Evolutionary conservation across 2,797 vertebrate genomes (phyloP), one percentile per base, ranked within the genome.

Genomic region (Pitangus sulphuratus): DNA sequence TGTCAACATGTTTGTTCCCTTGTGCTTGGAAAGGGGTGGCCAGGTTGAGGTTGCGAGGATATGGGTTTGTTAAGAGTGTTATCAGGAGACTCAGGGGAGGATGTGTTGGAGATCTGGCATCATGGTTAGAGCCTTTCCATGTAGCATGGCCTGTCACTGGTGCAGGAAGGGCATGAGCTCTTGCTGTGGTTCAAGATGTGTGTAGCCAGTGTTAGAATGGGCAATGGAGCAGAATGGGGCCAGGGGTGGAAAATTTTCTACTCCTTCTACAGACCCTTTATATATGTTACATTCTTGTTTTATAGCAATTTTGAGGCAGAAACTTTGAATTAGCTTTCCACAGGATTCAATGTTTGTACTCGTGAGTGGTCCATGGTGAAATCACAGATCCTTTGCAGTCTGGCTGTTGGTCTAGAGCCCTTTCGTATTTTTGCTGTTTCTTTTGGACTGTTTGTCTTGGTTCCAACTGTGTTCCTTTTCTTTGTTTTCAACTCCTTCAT

Each of bases 391-490:
- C 53, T 60, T 81, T 93, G 72, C 48, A 45, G 35, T 81, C 42
- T 40, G 70, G 16, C 51, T 84, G 37, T 50, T 85, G 51, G 12
- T 76, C n/a, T 78, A 21, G 24, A 87, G 33, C 42, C 25, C 30
- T 80, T 87, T 78, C 77, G 40, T 70, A 37, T 68, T 87, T 87
- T 85, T 89, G 37, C 45, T 71, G 2, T 74, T 87, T 89, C 71
- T 89, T 87, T 88, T 84, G 76, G n/a, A 40, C n/a, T 75, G 14
- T 48, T 87, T 84, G 12, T 88, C 80, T 89, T 89, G 54, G 66
- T 75, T 96, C 70, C 51, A 64, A 0, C 66, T 78, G 51, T 77
- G 66, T 58, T 30, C 37, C 35, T 69, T 54, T 47, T 47, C 91
- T 75, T 74, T 68, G 17, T 69, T 87, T 89, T 83, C 31, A 53